Evolutionary conservation across 2,888 invertebrate species (phyloP).

Genomic region (Eledona agricola): DNA sequence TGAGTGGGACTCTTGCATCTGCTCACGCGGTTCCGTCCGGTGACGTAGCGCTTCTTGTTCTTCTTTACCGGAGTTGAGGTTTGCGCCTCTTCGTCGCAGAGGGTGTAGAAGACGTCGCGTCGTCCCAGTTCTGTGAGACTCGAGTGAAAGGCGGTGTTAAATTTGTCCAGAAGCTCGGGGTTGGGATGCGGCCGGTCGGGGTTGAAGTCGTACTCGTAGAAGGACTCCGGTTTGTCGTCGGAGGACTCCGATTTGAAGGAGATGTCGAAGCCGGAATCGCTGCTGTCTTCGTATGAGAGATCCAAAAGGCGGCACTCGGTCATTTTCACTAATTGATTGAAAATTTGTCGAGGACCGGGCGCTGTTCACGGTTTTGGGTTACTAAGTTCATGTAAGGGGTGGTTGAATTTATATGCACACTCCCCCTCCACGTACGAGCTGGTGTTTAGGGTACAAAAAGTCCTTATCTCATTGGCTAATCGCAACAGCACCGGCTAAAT

Average conservation of each 20-base stretch:
- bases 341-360: constrained; percentile 3
- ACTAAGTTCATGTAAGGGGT: constrained; percentile 53
- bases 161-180: constrained; percentile 58
- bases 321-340: constrained; percentile 11
- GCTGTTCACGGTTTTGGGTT: constrained; percentile 40
- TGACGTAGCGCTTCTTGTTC: constrained; percentile 74
- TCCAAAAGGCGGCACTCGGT: constrained; percentile 39
- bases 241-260: constrained; percentile 68
- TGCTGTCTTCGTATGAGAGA: constrained; percentile 67
- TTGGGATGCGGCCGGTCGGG: constrained; percentile 43
- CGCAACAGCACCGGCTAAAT: constrained; percentile 23
- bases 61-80: constrained; percentile 68
- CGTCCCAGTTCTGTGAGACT: constrained; percentile 50
- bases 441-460: constrained; percentile 47
- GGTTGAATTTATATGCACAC: constrained; percentile 54
- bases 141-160: constrained; percentile 59
- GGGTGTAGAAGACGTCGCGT: constrained; percentile 47
- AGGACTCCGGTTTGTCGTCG: constrained; percentile 57
- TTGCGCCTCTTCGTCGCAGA: constrained; percentile 50
- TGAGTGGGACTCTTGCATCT: constrained; percentile 82
- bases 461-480: constrained; percentile 46
- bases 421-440: constrained; percentile 52
- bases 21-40: constrained; percentile 75
- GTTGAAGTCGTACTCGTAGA: constrained; percentile 53
- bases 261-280: constrained; percentile 82